A percentile compares a stretch with the other conserved stretches of the same genome.
These are phyloP conservation scores for Lissonota sp. DNA, from an alignment of 2,888 invertebrate species.

Conservation along the genomic window DNA sequence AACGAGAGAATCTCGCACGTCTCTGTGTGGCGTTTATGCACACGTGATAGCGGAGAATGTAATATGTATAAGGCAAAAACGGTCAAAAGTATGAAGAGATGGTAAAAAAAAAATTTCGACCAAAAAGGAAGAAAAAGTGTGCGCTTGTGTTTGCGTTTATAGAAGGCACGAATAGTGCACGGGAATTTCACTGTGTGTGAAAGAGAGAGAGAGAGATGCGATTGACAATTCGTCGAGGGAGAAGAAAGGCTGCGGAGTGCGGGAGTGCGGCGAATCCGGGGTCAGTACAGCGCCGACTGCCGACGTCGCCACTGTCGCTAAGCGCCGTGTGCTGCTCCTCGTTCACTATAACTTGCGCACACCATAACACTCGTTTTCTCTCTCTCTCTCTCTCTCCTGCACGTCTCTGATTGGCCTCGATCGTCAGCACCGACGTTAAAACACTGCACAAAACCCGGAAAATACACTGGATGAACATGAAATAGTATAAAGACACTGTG, in stretches of 20 bases:
- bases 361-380: too few relatives aligned
- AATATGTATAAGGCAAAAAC: too few relatives aligned
- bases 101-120: not conserved
- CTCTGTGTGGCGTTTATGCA: not conserved
- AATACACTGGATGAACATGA: not conserved
- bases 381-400: not conserved
- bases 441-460: not conserved
- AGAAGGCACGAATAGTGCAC: not conserved
- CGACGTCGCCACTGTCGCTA: conserved; percentile 58
- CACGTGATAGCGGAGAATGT: not conserved
- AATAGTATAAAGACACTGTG: not conserved
- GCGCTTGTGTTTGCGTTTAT: not conserved
- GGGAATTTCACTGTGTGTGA: not conserved
- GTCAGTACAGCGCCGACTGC: conserved; percentile 46
- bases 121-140: not conserved
- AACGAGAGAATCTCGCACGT: too few relatives aligned
- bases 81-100: too few relatives aligned
- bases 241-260: conserved; percentile 50
- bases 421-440: not conserved
- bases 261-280: conserved; percentile 38
- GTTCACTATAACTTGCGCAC: conserved; percentile 13
- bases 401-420: not conserved
- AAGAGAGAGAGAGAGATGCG: conserved; percentile 26
- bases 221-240: conserved; percentile 57
- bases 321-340: conserved; percentile 6